phyloP scores from a whole-genome alignment of 2,113 vertebrate genomes.

The Paramormyrops kingsleyae region DNA sequence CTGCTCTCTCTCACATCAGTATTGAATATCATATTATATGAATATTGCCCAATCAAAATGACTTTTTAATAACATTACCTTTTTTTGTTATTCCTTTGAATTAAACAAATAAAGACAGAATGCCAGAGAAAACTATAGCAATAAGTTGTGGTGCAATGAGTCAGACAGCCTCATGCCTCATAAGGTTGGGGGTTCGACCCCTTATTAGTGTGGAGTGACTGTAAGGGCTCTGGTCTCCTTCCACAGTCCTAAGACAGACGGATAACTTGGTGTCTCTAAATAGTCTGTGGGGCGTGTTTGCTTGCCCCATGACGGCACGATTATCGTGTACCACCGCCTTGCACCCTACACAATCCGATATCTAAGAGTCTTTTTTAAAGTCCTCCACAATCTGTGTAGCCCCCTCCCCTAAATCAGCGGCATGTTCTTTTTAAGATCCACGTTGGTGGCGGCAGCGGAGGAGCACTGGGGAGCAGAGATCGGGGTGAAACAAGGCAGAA shows the following conservation, averaged over 20 bases:
- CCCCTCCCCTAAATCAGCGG: constrained; percentile 20
- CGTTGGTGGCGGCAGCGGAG: constrained; percentile 45
- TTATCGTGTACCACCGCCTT: background rate
- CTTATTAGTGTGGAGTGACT: background rate
- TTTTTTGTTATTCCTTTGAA: background rate
- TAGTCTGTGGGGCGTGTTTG: background rate
- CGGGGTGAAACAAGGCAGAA: constrained; percentile 19
- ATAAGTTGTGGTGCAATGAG: background rate
- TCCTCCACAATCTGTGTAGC: constrained; percentile 21
- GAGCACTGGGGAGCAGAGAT: constrained; percentile 30
- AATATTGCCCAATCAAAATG: background rate
- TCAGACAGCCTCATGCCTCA: background rate
- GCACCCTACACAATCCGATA: background rate
- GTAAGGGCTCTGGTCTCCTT: background rate
- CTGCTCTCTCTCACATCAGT: background rate
- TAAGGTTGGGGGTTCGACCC: background rate
- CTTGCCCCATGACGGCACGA: background rate
- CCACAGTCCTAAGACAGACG: background rate
- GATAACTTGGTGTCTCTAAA: background rate
- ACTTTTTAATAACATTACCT: background rate
- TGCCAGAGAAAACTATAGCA: background rate
- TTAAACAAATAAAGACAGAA: background rate
- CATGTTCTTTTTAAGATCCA: constrained; percentile 41
- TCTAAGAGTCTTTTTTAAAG: constrained; percentile 13
- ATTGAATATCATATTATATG: background rate